Percentiles rank a stretch among this genome's conserved stretches.
Evolutionary conservation across 2,113 vertebrate genomes (phyloP).

Genomic region (Ondatra zibethicus): DNA sequence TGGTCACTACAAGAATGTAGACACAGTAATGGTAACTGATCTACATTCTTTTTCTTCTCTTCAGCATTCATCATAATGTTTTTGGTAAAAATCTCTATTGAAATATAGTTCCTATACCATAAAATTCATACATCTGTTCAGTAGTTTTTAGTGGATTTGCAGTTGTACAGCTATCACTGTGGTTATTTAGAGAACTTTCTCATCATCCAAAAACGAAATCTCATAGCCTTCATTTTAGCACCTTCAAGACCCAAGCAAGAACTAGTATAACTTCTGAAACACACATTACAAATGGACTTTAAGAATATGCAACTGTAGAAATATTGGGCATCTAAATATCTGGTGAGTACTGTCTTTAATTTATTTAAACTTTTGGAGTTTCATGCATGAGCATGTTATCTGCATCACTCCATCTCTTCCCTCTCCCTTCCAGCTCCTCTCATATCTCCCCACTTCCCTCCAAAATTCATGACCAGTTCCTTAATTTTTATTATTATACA

Average conservation of each 20-base stretch:
- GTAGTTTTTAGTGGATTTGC: background rate
- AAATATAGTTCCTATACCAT: background rate
- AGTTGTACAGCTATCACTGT: background rate
- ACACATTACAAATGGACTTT: background rate
- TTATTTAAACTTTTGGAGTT: background rate
- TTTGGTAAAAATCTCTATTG: slow-evolving; percentile 24
- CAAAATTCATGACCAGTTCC: background rate
- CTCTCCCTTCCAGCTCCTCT: background rate
- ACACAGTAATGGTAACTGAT: background rate
- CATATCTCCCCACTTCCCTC: background rate
- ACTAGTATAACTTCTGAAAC: background rate
- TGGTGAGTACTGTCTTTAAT: slow-evolving; percentile 14
- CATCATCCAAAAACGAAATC: background rate
- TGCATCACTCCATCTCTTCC: background rate
- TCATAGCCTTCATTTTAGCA: background rate
- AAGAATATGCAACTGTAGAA: background rate
- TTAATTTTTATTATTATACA: background rate
- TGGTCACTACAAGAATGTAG: slow-evolving; percentile 28
- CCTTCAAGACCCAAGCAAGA: background rate
- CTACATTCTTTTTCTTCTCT: background rate
- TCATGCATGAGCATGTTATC: background rate
- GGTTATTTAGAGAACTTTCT: slow-evolving; percentile 42
- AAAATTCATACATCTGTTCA: background rate
- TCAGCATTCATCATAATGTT: background rate
- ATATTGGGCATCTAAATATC: slow-evolving; percentile 13